A percentile compares a stretch with the other conserved stretches of the same genome.
Evolutionary conservation across 2,113 vertebrate species (phyloP).

Genomic region (Osmerus mordax): DNA sequence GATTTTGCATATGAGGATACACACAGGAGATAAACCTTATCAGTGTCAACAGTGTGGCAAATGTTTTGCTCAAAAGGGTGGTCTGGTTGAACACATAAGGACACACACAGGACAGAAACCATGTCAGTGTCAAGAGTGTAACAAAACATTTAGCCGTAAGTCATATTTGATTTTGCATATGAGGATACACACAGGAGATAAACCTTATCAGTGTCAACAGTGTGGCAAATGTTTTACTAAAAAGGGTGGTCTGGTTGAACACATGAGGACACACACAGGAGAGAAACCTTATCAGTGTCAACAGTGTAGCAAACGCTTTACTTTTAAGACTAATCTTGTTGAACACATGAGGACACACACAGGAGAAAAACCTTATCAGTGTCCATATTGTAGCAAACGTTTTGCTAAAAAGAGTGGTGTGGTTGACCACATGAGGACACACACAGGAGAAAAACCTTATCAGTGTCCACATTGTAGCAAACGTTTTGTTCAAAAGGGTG

Average conservation of each 20-base stretch:
- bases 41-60: too few species aligned
- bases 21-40: too few species aligned
- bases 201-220: not conserved
- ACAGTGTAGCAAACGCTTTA: not conserved
- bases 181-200: not conserved
- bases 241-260: not conserved
- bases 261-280: slow-evolving; percentile 6
- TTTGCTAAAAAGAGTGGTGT: not conserved
- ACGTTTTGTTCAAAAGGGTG: not conserved
- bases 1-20: too few species aligned
- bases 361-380: not conserved
- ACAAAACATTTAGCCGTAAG: too few species aligned
- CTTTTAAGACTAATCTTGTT: not conserved
- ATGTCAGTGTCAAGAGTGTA: too few species aligned
- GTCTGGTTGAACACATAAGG: too few species aligned
- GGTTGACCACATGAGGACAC: not conserved
- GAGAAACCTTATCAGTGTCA: not conserved
- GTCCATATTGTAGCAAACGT: not conserved
- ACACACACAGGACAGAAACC: too few species aligned
- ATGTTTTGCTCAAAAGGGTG: too few species aligned
- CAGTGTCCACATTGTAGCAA: slow-evolving; percentile 8
- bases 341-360: too few species aligned
- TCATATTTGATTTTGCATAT: too few species aligned
- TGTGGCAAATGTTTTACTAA: not conserved
- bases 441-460: too few species aligned